Evolutionary conservation across 1,140 invertebrate species (phyloP).

Genomic region (Sarcophaga bullata): DNA sequence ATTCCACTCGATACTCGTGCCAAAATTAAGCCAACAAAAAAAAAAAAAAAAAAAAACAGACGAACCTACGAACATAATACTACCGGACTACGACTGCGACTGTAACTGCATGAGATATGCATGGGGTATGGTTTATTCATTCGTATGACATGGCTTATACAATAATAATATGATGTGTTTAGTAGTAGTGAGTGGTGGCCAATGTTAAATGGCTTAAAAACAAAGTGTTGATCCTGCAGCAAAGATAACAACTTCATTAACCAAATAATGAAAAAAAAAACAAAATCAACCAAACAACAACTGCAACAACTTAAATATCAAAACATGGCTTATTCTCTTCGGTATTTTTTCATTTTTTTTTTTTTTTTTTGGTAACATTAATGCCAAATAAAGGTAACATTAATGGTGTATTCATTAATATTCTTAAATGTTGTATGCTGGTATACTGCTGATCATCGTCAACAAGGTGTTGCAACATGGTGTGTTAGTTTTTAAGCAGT

Average conservation of each 20-base stretch:
- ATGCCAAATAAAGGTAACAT: background rate
- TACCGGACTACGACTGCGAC: too few species aligned
- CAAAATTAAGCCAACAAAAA: too few species aligned
- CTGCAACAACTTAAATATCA: slow-evolving; percentile 31
- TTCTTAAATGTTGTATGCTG: background rate
- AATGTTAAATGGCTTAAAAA: slow-evolving; percentile 11
- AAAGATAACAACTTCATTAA: slow-evolving; percentile 46
- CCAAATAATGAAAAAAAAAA: slow-evolving; percentile 40
- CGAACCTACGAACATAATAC: too few species aligned
- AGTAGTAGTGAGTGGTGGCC: background rate
- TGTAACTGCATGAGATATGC: too few species aligned
- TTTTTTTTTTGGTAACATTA: background rate
- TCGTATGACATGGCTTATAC: too few species aligned
- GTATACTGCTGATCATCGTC: background rate
- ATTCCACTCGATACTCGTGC: too few species aligned
- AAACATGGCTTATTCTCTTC: background rate
- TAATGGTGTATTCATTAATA: slow-evolving; percentile 8
- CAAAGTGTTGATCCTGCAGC: slow-evolving; percentile 44
- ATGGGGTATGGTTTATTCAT: too few species aligned
- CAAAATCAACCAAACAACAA: background rate
- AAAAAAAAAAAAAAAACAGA: too few species aligned
- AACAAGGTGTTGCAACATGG: slow-evolving; percentile 23
- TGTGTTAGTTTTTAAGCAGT: background rate
- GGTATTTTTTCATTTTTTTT: too few species aligned
- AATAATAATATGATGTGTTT: background rate